Conservation (phyloP, 30 jellyfish, hydroid and myxozoan genomes). For the Hydractinia symbiolongicarpus region DNA sequence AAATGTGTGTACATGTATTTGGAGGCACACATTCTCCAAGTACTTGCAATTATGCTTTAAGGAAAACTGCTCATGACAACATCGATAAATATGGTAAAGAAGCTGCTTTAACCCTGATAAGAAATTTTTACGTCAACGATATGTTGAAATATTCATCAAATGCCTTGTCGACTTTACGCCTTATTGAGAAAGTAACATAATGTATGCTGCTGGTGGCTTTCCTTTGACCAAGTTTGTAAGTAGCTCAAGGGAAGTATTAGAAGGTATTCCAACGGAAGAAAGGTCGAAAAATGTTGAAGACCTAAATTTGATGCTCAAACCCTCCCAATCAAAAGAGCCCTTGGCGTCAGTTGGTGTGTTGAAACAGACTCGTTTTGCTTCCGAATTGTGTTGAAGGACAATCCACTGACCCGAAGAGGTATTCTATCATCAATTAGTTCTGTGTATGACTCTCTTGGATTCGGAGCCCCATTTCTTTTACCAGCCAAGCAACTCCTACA, state of each 20-base stretch:
- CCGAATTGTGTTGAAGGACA: slow-evolving; percentile 37
- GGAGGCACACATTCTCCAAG: no score
- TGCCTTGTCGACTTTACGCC: no score
- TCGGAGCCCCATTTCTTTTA: slow-evolving; percentile 28
- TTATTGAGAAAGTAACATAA: slow-evolving; percentile 10
- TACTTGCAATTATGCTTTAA: no score
- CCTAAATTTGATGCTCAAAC: not conserved
- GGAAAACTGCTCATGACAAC: no score
- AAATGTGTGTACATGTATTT: no score
- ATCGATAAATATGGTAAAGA: no score
- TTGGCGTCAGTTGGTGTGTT: slow-evolving; percentile 40
- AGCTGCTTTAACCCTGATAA: no score
- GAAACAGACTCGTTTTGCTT: slow-evolving; percentile 37
- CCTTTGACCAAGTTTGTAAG: slow-evolving; percentile 28
- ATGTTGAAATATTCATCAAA: no score
- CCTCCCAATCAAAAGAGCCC: slow-evolving; percentile 15
- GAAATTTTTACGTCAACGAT: no score
- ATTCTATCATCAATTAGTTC: slow-evolving; percentile 47
- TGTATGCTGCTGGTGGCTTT: slow-evolving; percentile 43
- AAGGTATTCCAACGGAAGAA: slow-evolving; percentile 16
- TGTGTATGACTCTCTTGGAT: slow-evolving; percentile 40
- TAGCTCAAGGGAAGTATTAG: slow-evolving; percentile 29
- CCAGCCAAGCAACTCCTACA: slow-evolving; percentile 35
- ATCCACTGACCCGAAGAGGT: no score
- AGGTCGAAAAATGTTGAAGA: slow-evolving; percentile 12